A percentile compares a stretch with the other conserved stretches of the same genome.
Conservation (phyloP, 2,888 invertebrate genomes). For the Meliscaeva auricollis region DNA sequence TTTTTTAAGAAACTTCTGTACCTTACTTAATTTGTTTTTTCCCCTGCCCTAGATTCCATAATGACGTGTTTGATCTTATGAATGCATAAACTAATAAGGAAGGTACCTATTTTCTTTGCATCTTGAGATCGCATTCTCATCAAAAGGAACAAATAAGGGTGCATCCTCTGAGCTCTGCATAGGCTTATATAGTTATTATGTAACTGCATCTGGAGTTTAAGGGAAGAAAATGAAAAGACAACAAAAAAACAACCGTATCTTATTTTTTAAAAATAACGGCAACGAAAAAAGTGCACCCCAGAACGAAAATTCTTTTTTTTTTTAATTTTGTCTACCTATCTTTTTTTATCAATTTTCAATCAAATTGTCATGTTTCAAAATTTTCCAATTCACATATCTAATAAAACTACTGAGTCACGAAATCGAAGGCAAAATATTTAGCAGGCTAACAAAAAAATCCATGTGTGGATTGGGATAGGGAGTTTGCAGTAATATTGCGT, state of each 20-base stretch:
- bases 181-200: not conserved
- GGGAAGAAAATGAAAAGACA: not conserved
- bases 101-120: not conserved
- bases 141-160: conserved; percentile 45
- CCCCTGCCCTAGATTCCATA: not conserved
- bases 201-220: conserved; percentile 12
- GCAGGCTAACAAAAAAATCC: not conserved
- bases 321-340: not conserved
- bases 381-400: conserved; percentile 25
- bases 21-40: not conserved
- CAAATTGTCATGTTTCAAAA: conserved; percentile 65
- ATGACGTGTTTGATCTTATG: conserved; percentile 36
- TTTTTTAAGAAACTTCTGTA: not conserved
- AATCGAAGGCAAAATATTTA: conserved; percentile 63
- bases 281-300: not conserved
- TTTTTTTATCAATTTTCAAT: conserved; percentile 50
- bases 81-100: not conserved
- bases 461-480: conserved; percentile 21
- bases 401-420: conserved; percentile 61
- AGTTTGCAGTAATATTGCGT: not conserved
- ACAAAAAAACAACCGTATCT: conserved; percentile 21
- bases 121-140: conserved; percentile 31
- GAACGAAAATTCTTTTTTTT: not conserved
- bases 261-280: conserved; percentile 1
- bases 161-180: not conserved